Conservation (phyloP, 2,797 vertebrate genomes). For the Helarctos malayanus region DNA sequence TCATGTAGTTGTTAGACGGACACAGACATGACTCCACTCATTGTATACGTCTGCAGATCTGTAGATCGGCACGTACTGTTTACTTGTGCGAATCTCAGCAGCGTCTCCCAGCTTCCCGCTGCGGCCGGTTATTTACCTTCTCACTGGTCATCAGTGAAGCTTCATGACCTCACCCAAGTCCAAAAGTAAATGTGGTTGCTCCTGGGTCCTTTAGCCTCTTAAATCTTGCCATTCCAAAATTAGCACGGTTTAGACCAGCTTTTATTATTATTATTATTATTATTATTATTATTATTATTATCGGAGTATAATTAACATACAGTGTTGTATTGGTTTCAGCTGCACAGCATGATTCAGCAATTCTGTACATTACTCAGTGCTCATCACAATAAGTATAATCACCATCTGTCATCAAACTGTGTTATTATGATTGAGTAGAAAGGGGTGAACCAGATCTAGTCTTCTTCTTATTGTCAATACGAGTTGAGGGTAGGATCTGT, state of each 20-base stretch:
- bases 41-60: background rate
- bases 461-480: too few relatives aligned
- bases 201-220: background rate
- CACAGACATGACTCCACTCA: background rate
- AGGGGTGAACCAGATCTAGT: background rate
- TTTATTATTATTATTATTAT: background rate
- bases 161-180: background rate
- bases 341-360: background rate
- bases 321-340: background rate
- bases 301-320: background rate
- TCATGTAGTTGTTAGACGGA: background rate
- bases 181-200: background rate
- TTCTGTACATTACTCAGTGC: background rate
- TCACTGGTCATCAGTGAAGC: background rate
- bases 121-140: background rate
- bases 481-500: background rate
- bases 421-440: background rate
- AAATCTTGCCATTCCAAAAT: background rate
- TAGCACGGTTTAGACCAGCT: background rate
- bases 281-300: background rate
- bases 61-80: fast-evolving
- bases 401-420: background rate
- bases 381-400: background rate
- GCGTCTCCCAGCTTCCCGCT: background rate
- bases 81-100: background rate